These are phyloP conservation scores for Netelia virgata DNA, from an alignment of 2,888 invertebrate genomes.

Conservation along the genomic window DNA sequence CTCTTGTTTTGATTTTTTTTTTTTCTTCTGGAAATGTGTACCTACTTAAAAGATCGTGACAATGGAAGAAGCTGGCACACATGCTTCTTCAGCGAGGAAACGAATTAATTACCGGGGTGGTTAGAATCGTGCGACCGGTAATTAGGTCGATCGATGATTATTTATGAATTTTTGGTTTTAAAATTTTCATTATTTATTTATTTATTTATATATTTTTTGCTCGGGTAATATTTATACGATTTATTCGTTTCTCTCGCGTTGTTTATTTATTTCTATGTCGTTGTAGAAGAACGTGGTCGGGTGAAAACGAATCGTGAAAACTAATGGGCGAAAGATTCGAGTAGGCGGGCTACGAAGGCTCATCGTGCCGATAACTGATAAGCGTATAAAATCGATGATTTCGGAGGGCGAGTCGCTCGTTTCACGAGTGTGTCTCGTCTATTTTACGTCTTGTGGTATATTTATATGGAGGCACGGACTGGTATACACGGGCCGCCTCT, in stretches of 20 bases:
- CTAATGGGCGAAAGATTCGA: slow-evolving; percentile 13
- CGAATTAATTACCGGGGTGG: slow-evolving; percentile 81
- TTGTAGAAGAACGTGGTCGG: neutral
- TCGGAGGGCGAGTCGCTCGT: slow-evolving; percentile 75
- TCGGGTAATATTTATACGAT: neutral
- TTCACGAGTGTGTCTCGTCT: slow-evolving; percentile 69
- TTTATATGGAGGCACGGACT: neutral
- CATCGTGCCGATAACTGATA: slow-evolving; percentile 76
- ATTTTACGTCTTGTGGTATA: slow-evolving; percentile 34
- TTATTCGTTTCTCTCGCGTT: neutral
- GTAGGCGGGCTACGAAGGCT: slow-evolving; percentile 16
- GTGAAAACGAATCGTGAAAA: slow-evolving; percentile 3
- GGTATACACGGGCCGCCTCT: slow-evolving; percentile 17
- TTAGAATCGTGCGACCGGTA: slow-evolving; percentile 67
- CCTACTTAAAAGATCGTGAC: slow-evolving; percentile 50
- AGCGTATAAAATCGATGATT: slow-evolving; percentile 81
- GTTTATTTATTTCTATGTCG: neutral
- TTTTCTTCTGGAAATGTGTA: neutral
- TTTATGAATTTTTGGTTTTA: neutral
- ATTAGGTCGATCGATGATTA: slow-evolving; percentile 71
- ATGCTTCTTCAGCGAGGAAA: slow-evolving; percentile 70
- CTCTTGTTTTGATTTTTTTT: slow-evolving; percentile 20
- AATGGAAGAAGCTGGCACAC: slow-evolving; percentile 50
- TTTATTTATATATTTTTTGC: neutral
- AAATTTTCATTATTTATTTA: neutral